Percentiles rank a stretch among this genome's conserved stretches.
Conservation (phyloP, 2,797 vertebrate genomes). For the Schizopygopsis malacanthus region DNA sequence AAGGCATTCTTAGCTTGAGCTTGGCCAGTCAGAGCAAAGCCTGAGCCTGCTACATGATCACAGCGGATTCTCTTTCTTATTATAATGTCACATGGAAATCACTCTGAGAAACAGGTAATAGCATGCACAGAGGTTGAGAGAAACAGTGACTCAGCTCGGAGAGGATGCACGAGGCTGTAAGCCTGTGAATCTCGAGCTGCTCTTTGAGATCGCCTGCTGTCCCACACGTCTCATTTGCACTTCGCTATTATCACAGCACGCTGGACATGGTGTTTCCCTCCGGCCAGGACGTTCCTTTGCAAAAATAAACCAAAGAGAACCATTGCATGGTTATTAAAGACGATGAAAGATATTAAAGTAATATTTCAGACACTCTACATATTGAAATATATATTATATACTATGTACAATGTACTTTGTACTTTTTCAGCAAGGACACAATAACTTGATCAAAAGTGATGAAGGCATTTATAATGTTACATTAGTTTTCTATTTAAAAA, state of each 20-base stretch:
- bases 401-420: background rate
- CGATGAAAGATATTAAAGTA: background rate
- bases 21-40: background rate
- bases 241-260: slow-evolving; percentile 11
- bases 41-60: background rate
- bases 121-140: slow-evolving; percentile 20
- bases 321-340: background rate
- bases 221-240: slow-evolving; percentile 26
- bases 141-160: slow-evolving; percentile 19
- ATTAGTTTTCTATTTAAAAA: background rate
- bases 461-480: background rate
- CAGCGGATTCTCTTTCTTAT: background rate
- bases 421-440: background rate
- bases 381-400: background rate
- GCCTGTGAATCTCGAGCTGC: slow-evolving; percentile 33
- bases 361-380: background rate
- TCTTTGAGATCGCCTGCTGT: slow-evolving; percentile 11
- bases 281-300: slow-evolving; percentile 21
- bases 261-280: slow-evolving; percentile 36
- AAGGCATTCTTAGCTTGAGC: background rate
- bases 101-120: slow-evolving; percentile 27
- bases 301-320: slow-evolving; percentile 23
- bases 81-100: slow-evolving; percentile 25
- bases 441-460: background rate
- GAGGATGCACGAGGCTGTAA: slow-evolving; percentile 23